These are phyloP conservation scores for Zaprionus nigranus DNA, from an alignment of 1,140 invertebrate genomes.

Conservation along the genomic window DNA sequence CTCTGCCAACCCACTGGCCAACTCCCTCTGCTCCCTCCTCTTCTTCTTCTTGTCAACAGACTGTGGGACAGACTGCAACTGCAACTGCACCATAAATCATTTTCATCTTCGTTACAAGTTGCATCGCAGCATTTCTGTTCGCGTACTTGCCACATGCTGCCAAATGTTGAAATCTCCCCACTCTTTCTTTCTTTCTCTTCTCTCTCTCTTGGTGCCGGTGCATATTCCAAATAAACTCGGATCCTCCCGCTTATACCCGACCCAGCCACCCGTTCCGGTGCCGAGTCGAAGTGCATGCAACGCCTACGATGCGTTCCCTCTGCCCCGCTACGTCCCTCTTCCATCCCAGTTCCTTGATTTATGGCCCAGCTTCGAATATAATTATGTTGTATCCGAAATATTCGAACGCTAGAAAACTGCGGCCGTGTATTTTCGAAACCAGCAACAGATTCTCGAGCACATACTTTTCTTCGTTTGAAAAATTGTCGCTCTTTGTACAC, in stretches of 20 bases:
- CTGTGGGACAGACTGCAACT: slow-evolving; percentile 47
- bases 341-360: slow-evolving; percentile 61
- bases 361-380: slow-evolving; percentile 76
- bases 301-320: slow-evolving; percentile 29
- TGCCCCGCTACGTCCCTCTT: slow-evolving; percentile 20
- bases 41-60: slow-evolving; percentile 48
- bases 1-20: not conserved
- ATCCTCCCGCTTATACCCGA: not conserved
- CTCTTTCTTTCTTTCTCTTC: not conserved
- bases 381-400: slow-evolving; percentile 75
- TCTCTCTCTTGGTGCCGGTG: not conserved
- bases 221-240: slow-evolving; percentile 24
- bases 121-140: slow-evolving; percentile 61
- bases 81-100: slow-evolving; percentile 62
- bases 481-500: slow-evolving; percentile 20
- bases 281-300: slow-evolving; percentile 27
- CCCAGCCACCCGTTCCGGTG: slow-evolving; percentile 15
- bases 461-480: slow-evolving; percentile 41
- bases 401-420: slow-evolving; percentile 61
- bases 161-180: slow-evolving; percentile 65
- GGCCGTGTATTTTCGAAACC: slow-evolving; percentile 59
- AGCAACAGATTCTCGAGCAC: slow-evolving; percentile 37
- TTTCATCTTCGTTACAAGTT: slow-evolving; percentile 61
- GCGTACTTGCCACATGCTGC: slow-evolving; percentile 78
- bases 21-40: not conserved